Evolutionary conservation across 1,140 invertebrate species (phyloP).

Genomic region (Lanistes nyassanus): DNA sequence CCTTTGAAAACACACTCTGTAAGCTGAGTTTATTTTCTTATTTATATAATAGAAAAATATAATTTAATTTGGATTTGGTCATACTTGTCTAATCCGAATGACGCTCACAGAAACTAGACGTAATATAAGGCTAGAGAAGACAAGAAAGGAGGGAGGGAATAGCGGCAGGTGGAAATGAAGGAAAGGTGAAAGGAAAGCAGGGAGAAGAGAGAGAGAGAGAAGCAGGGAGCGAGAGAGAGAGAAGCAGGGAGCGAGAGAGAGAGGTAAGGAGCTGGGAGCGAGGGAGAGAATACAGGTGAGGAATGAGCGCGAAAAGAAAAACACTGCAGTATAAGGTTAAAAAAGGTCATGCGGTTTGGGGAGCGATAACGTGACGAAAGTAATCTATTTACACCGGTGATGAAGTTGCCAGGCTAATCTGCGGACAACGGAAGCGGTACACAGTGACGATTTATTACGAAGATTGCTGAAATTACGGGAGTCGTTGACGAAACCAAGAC

Average conservation of each 20-base stretch:
- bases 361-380: conserved; percentile 70
- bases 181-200: too few species aligned
- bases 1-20: too few species aligned
- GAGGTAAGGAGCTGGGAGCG: conserved; percentile 73
- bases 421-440: conserved; percentile 2
- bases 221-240: conserved; percentile 24
- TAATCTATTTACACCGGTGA: conserved; percentile 68
- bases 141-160: too few species aligned
- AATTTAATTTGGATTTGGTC: too few species aligned
- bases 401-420: conserved; percentile 13
- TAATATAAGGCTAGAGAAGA: too few species aligned
- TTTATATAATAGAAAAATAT: too few species aligned
- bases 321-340: conserved; percentile 65
- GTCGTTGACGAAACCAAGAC: not conserved
- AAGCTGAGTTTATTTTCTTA: too few species aligned
- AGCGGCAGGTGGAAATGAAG: not conserved
- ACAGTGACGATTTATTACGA: not conserved
- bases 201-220: conserved; percentile 25
- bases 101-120: too few species aligned
- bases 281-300: conserved; percentile 68
- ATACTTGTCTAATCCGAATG: too few species aligned
- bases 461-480: conserved; percentile 6
- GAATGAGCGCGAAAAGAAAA: conserved; percentile 78
- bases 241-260: conserved; percentile 18
- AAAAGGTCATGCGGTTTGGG: conserved; percentile 73